Conservation (phyloP, 2,888 invertebrate species). For the Xylota sylvarum region DNA sequence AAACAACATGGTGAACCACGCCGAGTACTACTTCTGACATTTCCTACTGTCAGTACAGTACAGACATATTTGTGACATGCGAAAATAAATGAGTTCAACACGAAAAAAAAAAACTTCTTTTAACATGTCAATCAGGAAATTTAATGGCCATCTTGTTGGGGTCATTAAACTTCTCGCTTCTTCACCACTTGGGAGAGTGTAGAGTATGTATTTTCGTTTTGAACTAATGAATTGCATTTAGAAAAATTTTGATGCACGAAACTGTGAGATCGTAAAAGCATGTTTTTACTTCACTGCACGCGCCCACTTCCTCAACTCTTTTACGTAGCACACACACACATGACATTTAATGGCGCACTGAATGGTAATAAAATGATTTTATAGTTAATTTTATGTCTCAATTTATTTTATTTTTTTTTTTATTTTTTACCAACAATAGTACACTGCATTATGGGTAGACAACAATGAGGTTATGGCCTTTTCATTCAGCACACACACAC, state of each 20-base stretch:
- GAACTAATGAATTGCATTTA: slow-evolving; percentile 14
- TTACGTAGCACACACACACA: background rate
- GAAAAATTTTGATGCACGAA: slow-evolving; percentile 33
- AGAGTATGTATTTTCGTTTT: background rate
- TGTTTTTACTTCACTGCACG: slow-evolving; percentile 13
- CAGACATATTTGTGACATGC: background rate
- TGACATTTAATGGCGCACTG: slow-evolving; percentile 45
- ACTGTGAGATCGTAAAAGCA: slow-evolving; percentile 54
- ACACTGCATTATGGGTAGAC: background rate
- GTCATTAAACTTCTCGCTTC: slow-evolving; percentile 62
- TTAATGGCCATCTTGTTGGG: slow-evolving; percentile 41
- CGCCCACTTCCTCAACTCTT: slow-evolving; percentile 13
- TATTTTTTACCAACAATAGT: slow-evolving; percentile 30
- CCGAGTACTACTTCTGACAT: background rate
- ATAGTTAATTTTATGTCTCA: slow-evolving; percentile 67
- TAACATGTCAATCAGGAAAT: slow-evolving; percentile 36
- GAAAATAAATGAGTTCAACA: slow-evolving; percentile 34
- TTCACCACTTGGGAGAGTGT: background rate
- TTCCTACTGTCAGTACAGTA: background rate
- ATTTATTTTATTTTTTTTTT: slow-evolving; percentile 8
- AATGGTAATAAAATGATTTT: slow-evolving; percentile 65
- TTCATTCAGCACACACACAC: slow-evolving; percentile 7
- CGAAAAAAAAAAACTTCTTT: slow-evolving; percentile 24
- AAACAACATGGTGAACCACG: slow-evolving; percentile 54
- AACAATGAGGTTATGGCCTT: slow-evolving; percentile 41